A percentile compares a stretch with the other conserved stretches of the same genome.
Conservation (phyloP, 2,888 invertebrate species). For the Orthosia gracilis region DNA sequence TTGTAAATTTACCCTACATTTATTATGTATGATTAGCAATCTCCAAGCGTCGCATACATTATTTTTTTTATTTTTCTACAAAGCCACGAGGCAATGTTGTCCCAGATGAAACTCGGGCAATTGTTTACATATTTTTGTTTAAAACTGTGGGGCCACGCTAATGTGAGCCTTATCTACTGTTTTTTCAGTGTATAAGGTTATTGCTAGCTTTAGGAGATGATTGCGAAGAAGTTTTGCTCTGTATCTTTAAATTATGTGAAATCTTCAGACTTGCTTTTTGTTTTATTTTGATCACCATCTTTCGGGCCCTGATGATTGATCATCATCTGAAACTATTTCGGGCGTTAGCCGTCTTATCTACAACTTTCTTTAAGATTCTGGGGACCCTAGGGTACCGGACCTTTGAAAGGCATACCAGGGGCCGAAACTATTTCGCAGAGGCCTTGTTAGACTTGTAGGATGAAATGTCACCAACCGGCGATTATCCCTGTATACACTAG, state of each 20-base stretch:
- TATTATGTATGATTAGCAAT: constrained; percentile 63
- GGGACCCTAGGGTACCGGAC: too few relatives aligned
- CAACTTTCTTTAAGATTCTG: too few relatives aligned
- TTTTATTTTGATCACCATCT: neutral
- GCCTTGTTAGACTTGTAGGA: too few relatives aligned
- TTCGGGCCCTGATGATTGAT: neutral
- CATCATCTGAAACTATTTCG: too few relatives aligned
- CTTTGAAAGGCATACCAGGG: too few relatives aligned
- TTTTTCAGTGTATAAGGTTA: constrained; percentile 7
- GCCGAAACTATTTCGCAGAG: too few relatives aligned
- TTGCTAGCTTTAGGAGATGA: neutral
- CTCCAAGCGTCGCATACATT: constrained; percentile 44
- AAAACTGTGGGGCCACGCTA: neutral
- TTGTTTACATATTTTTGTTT: constrained; percentile 52
- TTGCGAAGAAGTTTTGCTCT: neutral
- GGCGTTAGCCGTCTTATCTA: too few relatives aligned
- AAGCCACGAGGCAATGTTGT: constrained; percentile 50
- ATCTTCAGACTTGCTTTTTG: neutral
- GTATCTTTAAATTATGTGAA: neutral
- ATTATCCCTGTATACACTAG: too few relatives aligned
- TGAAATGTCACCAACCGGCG: too few relatives aligned
- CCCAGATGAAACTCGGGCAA: constrained; percentile 50
- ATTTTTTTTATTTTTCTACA: constrained; percentile 42
- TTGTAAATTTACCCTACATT: constrained; percentile 51
- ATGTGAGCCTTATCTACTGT: constrained; percentile 10